Percentiles rank a stretch among this genome's conserved stretches.
These are phyloP conservation scores for Pollenia griseotomentosa DNA, from an alignment of 2,888 invertebrate genomes.

Conservation along the genomic window DNA sequence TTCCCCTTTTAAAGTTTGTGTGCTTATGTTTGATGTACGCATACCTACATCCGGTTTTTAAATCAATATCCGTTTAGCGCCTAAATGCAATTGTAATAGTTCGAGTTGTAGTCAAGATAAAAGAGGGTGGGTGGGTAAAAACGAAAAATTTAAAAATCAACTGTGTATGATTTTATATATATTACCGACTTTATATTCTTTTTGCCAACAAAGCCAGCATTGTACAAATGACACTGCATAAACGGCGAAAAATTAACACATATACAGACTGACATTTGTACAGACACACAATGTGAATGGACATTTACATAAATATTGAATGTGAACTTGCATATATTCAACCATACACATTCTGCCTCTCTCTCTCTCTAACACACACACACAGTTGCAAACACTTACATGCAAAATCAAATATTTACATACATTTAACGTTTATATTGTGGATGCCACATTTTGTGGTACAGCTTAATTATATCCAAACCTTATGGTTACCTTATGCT, in stretches of 20 bases:
- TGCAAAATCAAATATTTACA: constrained; percentile 9
- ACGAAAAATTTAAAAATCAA: neutral
- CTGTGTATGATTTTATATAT: constrained; percentile 5
- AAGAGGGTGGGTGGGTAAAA: neutral
- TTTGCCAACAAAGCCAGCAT: constrained; percentile 28
- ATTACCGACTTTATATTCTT: constrained; percentile 14
- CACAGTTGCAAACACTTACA: neutral
- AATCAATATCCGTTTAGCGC: constrained; percentile 59
- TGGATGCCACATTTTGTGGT: constrained; percentile 60
- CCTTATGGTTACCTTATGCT: constrained; percentile 12
- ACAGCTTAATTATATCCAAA: constrained; percentile 65
- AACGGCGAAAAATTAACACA: constrained; percentile 7
- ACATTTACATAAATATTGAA: too few species aligned
- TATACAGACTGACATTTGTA: neutral
- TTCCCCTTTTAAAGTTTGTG: neutral
- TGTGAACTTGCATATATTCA: neutral
- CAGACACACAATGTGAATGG: neutral
- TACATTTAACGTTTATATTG: constrained; percentile 42
- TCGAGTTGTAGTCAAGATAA: neutral
- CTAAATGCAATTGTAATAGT: neutral
- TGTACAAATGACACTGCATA: constrained; percentile 42
- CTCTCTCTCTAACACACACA: neutral
- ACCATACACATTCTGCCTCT: neutral
- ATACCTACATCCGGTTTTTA: constrained; percentile 47
- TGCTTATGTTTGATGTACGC: neutral